Base-by-base conservation (phyloP, 2,113 vertebrate genomes). In the Mustela nigripes region DNA sequence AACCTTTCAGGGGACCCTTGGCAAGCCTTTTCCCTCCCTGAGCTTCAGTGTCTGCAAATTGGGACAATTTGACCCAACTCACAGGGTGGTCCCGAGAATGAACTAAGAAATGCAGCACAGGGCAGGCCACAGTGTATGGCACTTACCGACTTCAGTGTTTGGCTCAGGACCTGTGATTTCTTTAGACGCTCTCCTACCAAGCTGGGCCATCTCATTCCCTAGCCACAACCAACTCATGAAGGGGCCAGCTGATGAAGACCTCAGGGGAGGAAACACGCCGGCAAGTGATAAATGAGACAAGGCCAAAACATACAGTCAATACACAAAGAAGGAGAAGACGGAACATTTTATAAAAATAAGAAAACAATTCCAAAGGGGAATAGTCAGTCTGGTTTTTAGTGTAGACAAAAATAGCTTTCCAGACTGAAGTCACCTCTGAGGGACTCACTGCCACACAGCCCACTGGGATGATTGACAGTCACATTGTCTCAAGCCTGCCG, bases 401-500 rank as follows among this genome's bases (percentile, higher is more conserved):
- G 33, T 42, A 71, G 81, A 53, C 5, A 65, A 85, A 89, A 81
- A 33, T 18, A 60, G n/a, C 4, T 28, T 28, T 60, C 31, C 28
- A 82, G 21, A 81, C 7, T 7, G 5, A 67, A 58, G 73, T 73
- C 11, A 18, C 62, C 26, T 42, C 56, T 65, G 74, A 58, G 18
- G 60, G 50, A 28, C 65, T 67, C n/a, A 5, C 62, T 15, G 7
- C 3, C 6, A 15, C 24, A 60, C 10, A 62, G 56, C 28, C 74
- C 7, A 2, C 0, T 4, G 45, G 39, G 9, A 1, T 42, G 76
- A 42, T 1, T 1, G 18, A 31, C 22, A 58, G 4, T 53, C 63
- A 24, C 18, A 2, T 42, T 22, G 24, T 56, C 50, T 18, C 7
- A 31, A 65, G n/a, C 14, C 24, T 18, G 2, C 12, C 8, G 50